These are phyloP conservation scores for Emydocephalus ijimae DNA, from an alignment of 2,113 vertebrate species.

Conservation along the genomic window DNA sequence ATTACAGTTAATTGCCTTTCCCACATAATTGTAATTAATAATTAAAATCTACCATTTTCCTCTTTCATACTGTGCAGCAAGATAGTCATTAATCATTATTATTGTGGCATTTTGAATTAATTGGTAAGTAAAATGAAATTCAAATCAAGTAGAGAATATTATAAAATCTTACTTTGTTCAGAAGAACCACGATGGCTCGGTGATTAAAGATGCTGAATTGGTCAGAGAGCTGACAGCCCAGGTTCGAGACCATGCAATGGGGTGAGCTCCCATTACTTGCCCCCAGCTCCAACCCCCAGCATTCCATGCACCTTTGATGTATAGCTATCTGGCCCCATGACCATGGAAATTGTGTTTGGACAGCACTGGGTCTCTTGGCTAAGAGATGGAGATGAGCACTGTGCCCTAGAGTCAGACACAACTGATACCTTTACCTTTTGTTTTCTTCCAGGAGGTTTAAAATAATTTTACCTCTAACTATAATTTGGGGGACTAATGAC, in stretches of 20 bases:
- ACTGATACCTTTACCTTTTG: background rate
- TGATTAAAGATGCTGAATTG: too few relatives aligned
- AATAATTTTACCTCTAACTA: background rate
- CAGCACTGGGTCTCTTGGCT: background rate
- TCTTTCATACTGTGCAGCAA: background rate
- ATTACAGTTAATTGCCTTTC: background rate
- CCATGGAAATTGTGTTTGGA: background rate
- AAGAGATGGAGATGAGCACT: background rate
- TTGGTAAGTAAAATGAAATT: slow-evolving; percentile 10
- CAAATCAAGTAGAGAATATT: background rate
- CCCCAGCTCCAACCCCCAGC: background rate
- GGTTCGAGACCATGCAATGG: too few relatives aligned
- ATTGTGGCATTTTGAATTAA: background rate
- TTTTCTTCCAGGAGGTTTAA: background rate
- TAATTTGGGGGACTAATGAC: background rate
- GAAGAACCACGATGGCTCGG: too few relatives aligned
- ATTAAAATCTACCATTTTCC: background rate
- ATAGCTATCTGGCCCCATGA: background rate
- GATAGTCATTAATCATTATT: background rate
- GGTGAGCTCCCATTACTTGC: too few relatives aligned
- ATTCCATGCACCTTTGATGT: background rate
- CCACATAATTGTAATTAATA: background rate
- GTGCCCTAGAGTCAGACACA: background rate
- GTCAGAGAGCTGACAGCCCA: too few relatives aligned
- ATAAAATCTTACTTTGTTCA: background rate